Base-by-base conservation (phyloP, 1,140 invertebrate species). In the Heliconius congener region DNA sequence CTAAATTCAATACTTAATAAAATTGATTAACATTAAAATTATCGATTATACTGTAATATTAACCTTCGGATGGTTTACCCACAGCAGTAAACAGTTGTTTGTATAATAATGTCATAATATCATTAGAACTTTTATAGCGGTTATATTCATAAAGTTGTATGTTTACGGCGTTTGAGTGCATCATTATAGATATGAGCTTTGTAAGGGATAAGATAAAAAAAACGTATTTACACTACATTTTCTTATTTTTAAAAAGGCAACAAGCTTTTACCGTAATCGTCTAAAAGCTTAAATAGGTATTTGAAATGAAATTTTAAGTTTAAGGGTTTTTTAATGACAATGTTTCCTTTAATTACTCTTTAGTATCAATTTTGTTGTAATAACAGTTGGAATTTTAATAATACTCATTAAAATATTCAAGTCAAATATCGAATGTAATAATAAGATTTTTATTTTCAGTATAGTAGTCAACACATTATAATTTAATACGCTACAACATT, bases 121-220 rank as follows among this genome's bases (percentile, higher is more conserved):
- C 85, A 89, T 86, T 89, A 87, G 60, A 72, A 77, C 50, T 85
- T 92, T 92, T 88, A 91, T 87, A 74, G 83, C 55, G 30, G 84
- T 78, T 85, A 84, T 89, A 87, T 89, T 88, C 86, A 89, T 90
- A 92, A 91, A 89, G 82, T 81, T 83, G 80, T 84, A 83, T 84
- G 83, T 82, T 82, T 83, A 74, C 81, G 76, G 77, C 74, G 78
- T 82, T 87, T 89, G 87, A 90, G 85, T 87, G 89, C 88, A 84
- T 90, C 88, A 81, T 91, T 89, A 91, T 85, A 84, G 83, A 86
- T 87, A 86, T 84, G 85, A 78, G 75, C 80, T 83, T 86, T 91
- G 89, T 91, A 87, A 82, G 46, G 74, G 91, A 91, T 91, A 88
- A 93, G 90, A 93, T 93, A 90, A 88, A 83, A 90, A 88, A 83